Conservation (phyloP, 2,888 invertebrate genomes). For the Tridacna crocea region DNA sequence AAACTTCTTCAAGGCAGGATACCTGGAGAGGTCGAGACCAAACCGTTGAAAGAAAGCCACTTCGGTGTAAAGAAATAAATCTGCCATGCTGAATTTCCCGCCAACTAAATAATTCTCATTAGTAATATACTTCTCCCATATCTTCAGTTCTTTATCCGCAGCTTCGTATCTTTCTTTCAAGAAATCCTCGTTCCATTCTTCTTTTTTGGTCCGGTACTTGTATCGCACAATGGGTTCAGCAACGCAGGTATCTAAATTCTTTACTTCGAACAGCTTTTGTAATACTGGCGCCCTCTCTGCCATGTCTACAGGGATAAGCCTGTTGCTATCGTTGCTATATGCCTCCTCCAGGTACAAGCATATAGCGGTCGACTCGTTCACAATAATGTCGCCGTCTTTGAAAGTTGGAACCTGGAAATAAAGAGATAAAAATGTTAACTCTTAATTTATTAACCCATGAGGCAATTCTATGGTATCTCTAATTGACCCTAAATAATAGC, state of each 20-base stretch:
- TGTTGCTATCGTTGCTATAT: constrained; percentile 53
- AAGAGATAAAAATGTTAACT: not conserved
- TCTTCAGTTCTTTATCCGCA: constrained; percentile 36
- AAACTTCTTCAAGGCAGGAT: constrained; percentile 62
- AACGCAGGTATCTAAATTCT: constrained; percentile 27
- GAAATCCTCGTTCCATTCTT: constrained; percentile 31
- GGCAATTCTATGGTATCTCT: no score
- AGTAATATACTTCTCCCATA: constrained; percentile 27
- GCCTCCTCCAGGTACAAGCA: constrained; percentile 72
- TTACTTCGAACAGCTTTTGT: constrained; percentile 66
- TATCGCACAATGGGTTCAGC: constrained; percentile 13
- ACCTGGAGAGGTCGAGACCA: constrained; percentile 58
- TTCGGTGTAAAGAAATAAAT: constrained; percentile 36
- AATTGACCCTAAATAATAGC: no score
- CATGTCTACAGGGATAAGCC: constrained; percentile 61
- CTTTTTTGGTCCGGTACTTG: constrained; percentile 30
- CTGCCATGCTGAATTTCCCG: constrained; percentile 44
- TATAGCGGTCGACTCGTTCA: constrained; percentile 76
- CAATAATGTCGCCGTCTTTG: constrained; percentile 68
- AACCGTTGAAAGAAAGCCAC: constrained; percentile 48
- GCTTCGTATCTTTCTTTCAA: constrained; percentile 13
- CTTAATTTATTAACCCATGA: not conserved
- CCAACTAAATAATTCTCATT: constrained; percentile 35
- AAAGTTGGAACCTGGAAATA: constrained; percentile 75
- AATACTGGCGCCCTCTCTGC: constrained; percentile 57